A percentile compares a stretch with the other conserved stretches of the same genome.
phyloP scores from a whole-genome alignment of 1,140 invertebrate genomes.

The Protaetia brevitarsis region DNA sequence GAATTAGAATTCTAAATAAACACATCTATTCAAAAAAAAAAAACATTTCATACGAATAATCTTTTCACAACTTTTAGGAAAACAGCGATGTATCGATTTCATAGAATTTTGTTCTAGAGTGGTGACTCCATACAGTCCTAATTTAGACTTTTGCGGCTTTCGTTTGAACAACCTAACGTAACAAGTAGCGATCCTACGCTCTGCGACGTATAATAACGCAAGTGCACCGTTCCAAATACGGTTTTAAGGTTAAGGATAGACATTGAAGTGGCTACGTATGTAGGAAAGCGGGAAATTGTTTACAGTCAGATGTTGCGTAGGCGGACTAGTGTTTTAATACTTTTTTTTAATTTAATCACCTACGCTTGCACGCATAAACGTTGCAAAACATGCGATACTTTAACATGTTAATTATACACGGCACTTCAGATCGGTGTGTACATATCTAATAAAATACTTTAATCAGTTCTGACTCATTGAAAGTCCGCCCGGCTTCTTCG shows the following conservation, averaged over 20 bases:
- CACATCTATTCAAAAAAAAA: not conserved
- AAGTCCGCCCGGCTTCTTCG: too few species aligned
- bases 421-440: too few species aligned
- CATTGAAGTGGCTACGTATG: constrained; percentile 17
- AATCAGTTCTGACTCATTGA: too few species aligned
- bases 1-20: not conserved
- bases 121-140: not conserved
- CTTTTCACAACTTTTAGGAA: not conserved
- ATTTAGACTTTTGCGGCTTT: constrained; percentile 21
- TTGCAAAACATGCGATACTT: constrained; percentile 24
- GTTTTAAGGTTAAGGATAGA: constrained; percentile 29
- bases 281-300: constrained; percentile 30
- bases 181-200: constrained; percentile 8
- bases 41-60: not conserved
- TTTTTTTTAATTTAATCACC: constrained; percentile 25
- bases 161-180: constrained; percentile 4
- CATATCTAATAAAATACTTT: too few species aligned
- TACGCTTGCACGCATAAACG: constrained; percentile 19
- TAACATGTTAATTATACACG: not conserved
- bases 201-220: constrained; percentile 9
- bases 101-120: not conserved
- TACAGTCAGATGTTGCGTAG: constrained; percentile 1
- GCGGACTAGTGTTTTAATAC: constrained; percentile 23
- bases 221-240: constrained; percentile 26
- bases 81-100: not conserved